phyloP scores from a whole-genome alignment of 2,797 vertebrate genomes.

The Leptoclinus maculatus region DNA sequence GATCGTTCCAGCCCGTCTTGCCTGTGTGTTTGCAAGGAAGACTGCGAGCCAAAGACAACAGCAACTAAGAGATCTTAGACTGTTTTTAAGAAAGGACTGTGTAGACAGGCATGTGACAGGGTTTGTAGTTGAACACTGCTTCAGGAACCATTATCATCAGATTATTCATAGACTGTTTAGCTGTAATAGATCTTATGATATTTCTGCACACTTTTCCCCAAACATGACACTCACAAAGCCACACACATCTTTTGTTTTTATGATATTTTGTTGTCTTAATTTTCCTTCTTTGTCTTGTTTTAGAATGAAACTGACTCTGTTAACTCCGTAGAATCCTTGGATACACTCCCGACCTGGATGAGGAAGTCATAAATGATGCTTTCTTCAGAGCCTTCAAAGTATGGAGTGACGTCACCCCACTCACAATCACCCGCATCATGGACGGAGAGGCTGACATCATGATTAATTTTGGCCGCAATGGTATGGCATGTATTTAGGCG shows the following conservation, averaged over 20 bases:
- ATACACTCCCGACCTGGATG: constrained; percentile 92
- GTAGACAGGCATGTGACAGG: constrained; percentile 31
- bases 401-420: constrained; percentile 95
- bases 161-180: constrained; percentile 53
- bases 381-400: constrained; percentile 97
- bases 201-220: background rate
- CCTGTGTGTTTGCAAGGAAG: constrained; percentile 39
- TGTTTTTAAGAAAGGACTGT: constrained; percentile 42
- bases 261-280: background rate
- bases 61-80: constrained; percentile 50
- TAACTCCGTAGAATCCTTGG: constrained; percentile 90
- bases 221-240: constrained; percentile 5
- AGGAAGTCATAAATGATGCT: constrained; percentile 94
- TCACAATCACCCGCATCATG: constrained; percentile 89
- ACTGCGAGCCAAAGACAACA: constrained; percentile 67
- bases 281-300: constrained; percentile 3
- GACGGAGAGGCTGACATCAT: constrained; percentile 99
- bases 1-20: constrained; percentile 53
- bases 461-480: constrained; percentile 98
- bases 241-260: background rate
- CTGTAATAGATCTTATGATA: background rate
- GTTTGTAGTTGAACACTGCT: constrained; percentile 49
- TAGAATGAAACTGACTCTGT: background rate
- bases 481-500: constrained; percentile 76
- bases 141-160: constrained; percentile 45